Evolutionary conservation across 2,888 invertebrate species (phyloP).

Genomic region (Belgica antarctica): DNA sequence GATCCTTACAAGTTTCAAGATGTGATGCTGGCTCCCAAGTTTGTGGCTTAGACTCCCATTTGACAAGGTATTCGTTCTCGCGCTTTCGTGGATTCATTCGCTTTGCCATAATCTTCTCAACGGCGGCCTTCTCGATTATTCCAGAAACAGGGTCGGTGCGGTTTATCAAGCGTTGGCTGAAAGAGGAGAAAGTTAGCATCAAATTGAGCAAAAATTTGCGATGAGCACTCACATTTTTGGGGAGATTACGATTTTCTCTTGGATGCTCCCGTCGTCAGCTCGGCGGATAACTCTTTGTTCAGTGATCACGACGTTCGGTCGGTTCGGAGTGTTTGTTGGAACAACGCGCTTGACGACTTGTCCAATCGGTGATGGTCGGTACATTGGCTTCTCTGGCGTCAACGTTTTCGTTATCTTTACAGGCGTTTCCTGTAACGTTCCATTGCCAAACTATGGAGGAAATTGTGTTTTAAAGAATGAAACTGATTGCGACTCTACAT

Average conservation of each 20-base stretch:
- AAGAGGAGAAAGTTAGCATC: background rate
- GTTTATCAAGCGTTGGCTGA: constrained; percentile 12
- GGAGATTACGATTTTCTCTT: constrained; percentile 29
- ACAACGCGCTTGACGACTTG: constrained; percentile 14
- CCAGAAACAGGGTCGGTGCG: constrained; percentile 35
- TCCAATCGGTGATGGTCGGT: constrained; percentile 8
- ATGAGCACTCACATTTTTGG: constrained; percentile 32
- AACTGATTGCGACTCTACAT: background rate
- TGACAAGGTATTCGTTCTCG: constrained; percentile 78
- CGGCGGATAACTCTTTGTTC: constrained; percentile 33
- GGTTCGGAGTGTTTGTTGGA: background rate
- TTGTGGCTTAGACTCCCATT: constrained; percentile 80
- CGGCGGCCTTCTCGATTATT: constrained; percentile 64
- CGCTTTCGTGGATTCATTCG: constrained; percentile 75
- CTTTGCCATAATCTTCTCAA: constrained; percentile 81
- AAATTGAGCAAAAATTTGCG: no score
- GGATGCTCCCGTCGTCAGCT: constrained; percentile 20
- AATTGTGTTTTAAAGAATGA: no score
- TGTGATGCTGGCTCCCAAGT: constrained; percentile 82
- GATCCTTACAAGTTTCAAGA: constrained; percentile 71
- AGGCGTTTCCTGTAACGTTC: constrained; percentile 53
- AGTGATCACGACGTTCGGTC: constrained; percentile 17
- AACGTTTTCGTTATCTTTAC: constrained; percentile 56
- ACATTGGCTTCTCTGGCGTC: constrained; percentile 48
- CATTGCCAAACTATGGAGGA: constrained; percentile 51